These are phyloP conservation scores for Cydia strobilella DNA, from an alignment of 1,140 invertebrate genomes.

Conservation along the genomic window DNA sequence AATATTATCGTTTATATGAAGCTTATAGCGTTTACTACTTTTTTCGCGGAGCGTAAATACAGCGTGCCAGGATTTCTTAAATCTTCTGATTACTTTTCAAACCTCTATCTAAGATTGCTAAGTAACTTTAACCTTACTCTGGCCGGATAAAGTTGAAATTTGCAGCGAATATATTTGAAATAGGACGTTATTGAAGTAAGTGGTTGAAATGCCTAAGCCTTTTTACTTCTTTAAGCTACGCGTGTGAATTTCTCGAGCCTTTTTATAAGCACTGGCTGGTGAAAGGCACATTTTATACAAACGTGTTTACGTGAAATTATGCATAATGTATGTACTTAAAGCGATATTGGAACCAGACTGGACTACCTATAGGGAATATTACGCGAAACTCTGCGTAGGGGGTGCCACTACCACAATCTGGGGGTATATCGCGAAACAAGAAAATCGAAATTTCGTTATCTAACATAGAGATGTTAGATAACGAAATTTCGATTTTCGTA, in stretches of 20 bases:
- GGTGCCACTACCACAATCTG: too few species aligned
- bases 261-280: slow-evolving; percentile 8
- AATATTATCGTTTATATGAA: background rate
- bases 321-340: background rate
- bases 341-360: too few species aligned
- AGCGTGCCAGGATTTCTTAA: slow-evolving; percentile 15
- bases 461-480: too few species aligned
- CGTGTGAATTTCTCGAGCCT: background rate
- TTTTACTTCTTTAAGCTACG: slow-evolving; percentile 10
- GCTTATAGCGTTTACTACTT: background rate
- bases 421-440: too few species aligned
- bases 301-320: background rate
- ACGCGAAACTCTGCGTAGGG: too few species aligned
- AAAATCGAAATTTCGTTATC: too few species aligned
- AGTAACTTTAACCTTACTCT: background rate
- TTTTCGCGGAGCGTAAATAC: background rate
- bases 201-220: background rate
- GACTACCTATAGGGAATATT: too few species aligned
- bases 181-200: background rate
- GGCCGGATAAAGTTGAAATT: background rate
- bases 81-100: background rate
- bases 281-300: background rate
- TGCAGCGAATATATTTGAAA: background rate
- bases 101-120: background rate
- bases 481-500: too few species aligned